Evolutionary conservation across 2,113 vertebrate species (phyloP), one percentile per base, ranked within the genome.

Genomic region (Emydocephalus ijimae): DNA sequence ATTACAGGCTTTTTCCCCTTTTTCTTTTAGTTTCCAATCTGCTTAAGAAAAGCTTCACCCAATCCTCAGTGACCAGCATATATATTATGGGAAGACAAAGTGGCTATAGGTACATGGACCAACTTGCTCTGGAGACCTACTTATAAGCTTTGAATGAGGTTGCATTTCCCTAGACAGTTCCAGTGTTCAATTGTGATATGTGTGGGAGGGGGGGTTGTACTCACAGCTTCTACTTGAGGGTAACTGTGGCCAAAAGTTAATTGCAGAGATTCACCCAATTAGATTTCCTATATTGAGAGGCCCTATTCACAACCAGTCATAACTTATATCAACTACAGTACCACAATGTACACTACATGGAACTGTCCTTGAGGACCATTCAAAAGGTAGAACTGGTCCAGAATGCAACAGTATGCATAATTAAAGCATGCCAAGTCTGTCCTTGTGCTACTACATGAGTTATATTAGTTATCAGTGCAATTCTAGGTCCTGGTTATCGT

Each of bases 1-100:
- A 0, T 85, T 92, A 95, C 18, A 94, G 1, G 48, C 94, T 48
- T 12, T 3, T 24, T 81, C 11, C 15, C 81, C 90, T 0, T 95
- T 93, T 93, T 87, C 93, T 61, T 93, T 43, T 91, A 94, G 92
- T 85, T 93, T 94, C 91, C 74, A 93, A 96, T 85, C 92, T 94
- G 93, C 94, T 91, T 93, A 90, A 95, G 86, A 94, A 94, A 93
- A 95, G 92, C 87, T 91, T 92, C 94, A 52, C 54, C 88, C 93
- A 90, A 92, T 64, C 90, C 91, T 92, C 91, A 74, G 87, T 26
- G 93, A 94, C 23, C 43, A 94, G 34, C 34, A 81, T 81, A 81
- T 81, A 81, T 81, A 81, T 34, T n/a, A 74, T 39, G 69, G n/a
- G 69, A 74, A 39, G n/a, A 74, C n/a, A 39, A 34, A 39, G 69